Evolutionary conservation across 92 coral and sea anemone species (phyloP).

Genomic region (Blastomussa wellsi): DNA sequence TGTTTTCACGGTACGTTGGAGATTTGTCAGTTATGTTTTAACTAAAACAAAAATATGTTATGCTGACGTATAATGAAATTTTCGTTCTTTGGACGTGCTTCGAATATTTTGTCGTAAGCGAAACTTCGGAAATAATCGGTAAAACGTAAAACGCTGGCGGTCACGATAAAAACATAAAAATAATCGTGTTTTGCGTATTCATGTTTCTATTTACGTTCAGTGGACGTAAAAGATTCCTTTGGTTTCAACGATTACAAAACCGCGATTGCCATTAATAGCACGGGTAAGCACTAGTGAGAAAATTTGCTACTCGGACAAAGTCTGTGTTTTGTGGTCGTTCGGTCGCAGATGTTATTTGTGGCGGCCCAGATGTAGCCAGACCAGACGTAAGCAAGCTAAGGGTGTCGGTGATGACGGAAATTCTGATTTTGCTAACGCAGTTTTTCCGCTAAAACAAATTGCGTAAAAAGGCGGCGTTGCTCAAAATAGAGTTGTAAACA

Average conservation of each 20-base stretch:
- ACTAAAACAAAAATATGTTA: not conserved
- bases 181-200: not conserved
- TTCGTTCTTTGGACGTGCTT: not conserved
- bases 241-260: slow-evolving; percentile 18
- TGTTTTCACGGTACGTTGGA: not conserved
- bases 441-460: not conserved
- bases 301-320: not conserved
- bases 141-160: slow-evolving; percentile 1
- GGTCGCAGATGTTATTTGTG: slow-evolving; percentile 4
- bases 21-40: not conserved
- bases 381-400: slow-evolving; percentile 19
- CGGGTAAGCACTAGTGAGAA: slow-evolving; percentile 10
- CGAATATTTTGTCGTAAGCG: not conserved
- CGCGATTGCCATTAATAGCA: slow-evolving; percentile 29
- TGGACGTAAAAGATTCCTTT: slow-evolving; percentile 18
- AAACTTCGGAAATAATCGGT: not conserved
- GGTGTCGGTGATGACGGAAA: slow-evolving; percentile 17
- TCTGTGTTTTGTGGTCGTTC: slow-evolving; percentile 17
- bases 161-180: slow-evolving; percentile 26
- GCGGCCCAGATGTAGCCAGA: slow-evolving; percentile 12
- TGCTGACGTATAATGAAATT: not conserved
- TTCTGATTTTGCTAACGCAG: slow-evolving; percentile 12
- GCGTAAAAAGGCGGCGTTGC: not conserved
- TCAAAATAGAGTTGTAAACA: not conserved
- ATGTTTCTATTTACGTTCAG: slow-evolving; percentile 12